Percentiles rank a stretch among this genome's conserved stretches.
These are phyloP conservation scores for Pseudochirops cupreus DNA, from an alignment of 2,797 vertebrate genomes.

Conservation along the genomic window DNA sequence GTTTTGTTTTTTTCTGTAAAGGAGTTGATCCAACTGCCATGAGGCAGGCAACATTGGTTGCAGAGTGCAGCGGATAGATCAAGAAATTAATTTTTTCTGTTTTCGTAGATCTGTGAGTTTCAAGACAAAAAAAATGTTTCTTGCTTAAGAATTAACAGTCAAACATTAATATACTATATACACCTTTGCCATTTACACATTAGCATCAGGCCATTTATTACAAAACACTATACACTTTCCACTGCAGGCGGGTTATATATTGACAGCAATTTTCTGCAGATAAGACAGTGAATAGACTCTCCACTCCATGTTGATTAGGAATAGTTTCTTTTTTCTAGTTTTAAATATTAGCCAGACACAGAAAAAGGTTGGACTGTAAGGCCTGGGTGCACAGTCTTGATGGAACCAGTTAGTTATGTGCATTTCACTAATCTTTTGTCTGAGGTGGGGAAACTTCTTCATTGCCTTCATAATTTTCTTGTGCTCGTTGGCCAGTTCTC, in stretches of 20 bases:
- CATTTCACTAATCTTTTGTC: conserved; percentile 96
- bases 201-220: conserved; percentile 98
- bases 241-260: conserved; percentile 95
- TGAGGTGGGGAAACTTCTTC: conserved; percentile 96
- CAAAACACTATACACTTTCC: conserved; percentile 97
- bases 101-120: conserved; percentile 94
- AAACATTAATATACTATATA: conserved; percentile 99
- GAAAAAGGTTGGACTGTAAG: conserved; percentile 92
- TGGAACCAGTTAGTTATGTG: conserved; percentile 90
- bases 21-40: conserved; percentile 92
- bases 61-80: conserved; percentile 95
- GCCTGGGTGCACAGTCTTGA: conserved; percentile 95
- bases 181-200: conserved; percentile 98
- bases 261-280: conserved; percentile 94
- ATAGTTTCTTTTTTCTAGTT: conserved; percentile 91
- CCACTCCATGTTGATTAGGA: conserved; percentile 93
- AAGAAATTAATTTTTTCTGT: conserved; percentile 91
- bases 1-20: conserved; percentile 86
- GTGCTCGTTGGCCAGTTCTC: conserved; percentile 97
- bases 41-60: conserved; percentile 95
- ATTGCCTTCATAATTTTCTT: conserved; percentile 98
- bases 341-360: conserved; percentile 92
- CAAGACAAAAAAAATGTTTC: conserved; percentile 93
- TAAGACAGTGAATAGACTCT: conserved; percentile 95
- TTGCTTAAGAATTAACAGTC: conserved; percentile 99